Evolutionary conservation across 2,113 vertebrate species (phyloP), one percentile per base, ranked within the genome.

Genomic region (Paralichthys olivaceus): DNA sequence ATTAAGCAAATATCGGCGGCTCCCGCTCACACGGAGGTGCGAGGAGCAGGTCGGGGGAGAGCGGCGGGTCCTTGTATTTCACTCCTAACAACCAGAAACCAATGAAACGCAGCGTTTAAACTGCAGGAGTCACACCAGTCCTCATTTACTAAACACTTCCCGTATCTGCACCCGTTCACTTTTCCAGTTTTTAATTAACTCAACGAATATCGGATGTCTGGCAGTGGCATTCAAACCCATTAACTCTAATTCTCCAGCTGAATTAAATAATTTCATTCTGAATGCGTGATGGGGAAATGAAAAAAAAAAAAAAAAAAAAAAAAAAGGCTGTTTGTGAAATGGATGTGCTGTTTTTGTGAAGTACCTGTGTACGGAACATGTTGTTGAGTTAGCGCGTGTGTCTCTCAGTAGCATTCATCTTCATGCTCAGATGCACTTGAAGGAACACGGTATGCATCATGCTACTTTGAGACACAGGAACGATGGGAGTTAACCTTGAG

Each of bases 331-430:
- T 63, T 71, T 57, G 61, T 54, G 12, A 71, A 75, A 79, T 74
- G 70, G 29, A 40, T 79, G 76, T 65, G 40, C 53, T 81, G 14
- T 47, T 25, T 51, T 28, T 55, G 28, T 45, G 19, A 14, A 9
- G 37, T 12, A 43, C 20, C 43, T 58, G 58, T 75, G 55, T 70
- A 79, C 70, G 69, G 66, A 83, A 75, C 69, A 23, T 43, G 72
- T 68, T 73, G 85, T 87, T 79, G 81, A 90, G 79, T 90, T 84
- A 86, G 72, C n/a, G 62, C 43, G 61, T 37, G 64, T 83, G 77
- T 89, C 79, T 87, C 88, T 90, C 92, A 89, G 88, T 86, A 87
- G 76, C 80, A 60, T 89, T 91, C 89, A 90, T 89, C 87, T 57
- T 92, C 88, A 90, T 81, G 84, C 81, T 77, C 80, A 66, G 86